phyloP scores from a whole-genome alignment of 2,888 invertebrate species.

The Baronia brevicornis region DNA sequence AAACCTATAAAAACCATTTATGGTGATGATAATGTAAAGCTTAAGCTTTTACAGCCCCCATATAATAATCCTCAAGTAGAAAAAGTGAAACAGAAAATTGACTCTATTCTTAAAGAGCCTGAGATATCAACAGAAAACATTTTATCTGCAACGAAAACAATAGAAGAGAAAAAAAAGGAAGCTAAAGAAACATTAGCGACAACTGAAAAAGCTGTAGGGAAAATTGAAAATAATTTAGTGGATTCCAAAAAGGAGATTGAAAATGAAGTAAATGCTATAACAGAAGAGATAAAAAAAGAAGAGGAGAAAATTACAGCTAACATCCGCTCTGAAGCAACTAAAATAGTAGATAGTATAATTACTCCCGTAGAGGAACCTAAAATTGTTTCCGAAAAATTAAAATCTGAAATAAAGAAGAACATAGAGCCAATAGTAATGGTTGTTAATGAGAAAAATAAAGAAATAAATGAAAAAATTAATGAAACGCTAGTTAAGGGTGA shows the following conservation, averaged over 20 bases:
- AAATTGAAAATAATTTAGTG: conserved; percentile 40
- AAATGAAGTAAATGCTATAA: conserved; percentile 39
- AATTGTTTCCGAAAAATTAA: conserved; percentile 30
- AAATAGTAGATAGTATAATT: conserved; percentile 64
- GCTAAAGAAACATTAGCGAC: conserved; percentile 37
- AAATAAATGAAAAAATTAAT: conserved; percentile 47
- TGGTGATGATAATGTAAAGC: conserved; percentile 51
- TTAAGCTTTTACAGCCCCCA: conserved; percentile 59
- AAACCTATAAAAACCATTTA: conserved; percentile 37
- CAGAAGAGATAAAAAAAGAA: conserved; percentile 44
- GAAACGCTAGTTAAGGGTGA: conserved; percentile 73
- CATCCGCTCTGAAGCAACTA: conserved; percentile 54
- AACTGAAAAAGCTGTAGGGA: conserved; percentile 38
- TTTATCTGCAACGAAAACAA: conserved; percentile 30
- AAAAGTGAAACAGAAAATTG: conserved; percentile 64
- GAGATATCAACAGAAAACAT: conserved; percentile 68
- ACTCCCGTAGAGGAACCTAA: conserved; percentile 64
- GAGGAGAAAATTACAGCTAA: conserved; percentile 42
- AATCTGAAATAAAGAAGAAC: conserved; percentile 31
- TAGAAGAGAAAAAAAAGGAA: conserved; percentile 34
- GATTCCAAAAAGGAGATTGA: conserved; percentile 39
- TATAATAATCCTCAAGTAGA: conserved; percentile 69
- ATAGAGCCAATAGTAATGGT: conserved; percentile 61
- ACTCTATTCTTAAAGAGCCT: conserved; percentile 62
- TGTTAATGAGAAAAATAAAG: conserved; percentile 57